phyloP scores from a whole-genome alignment of 2,113 vertebrate genomes.

The Pituophis catenifer region DNA sequence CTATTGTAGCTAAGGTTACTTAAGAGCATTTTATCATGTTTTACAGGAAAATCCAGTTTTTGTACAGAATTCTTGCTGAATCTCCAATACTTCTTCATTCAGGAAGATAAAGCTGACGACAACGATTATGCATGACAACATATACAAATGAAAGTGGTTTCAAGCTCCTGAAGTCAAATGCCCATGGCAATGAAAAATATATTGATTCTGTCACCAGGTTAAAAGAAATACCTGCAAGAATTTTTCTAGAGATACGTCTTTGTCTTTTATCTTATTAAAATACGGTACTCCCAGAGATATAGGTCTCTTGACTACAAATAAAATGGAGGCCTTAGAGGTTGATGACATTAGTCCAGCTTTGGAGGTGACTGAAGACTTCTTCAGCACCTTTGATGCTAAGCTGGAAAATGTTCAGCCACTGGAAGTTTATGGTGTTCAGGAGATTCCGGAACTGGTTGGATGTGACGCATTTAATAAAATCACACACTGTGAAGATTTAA shows the following conservation, averaged over 20 bases:
- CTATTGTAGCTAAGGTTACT: not conserved
- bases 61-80: not conserved
- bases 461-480: conserved; percentile 64
- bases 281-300: not conserved
- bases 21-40: conserved; percentile 50
- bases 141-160: not conserved
- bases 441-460: conserved; percentile 79
- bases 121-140: not conserved
- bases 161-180: not conserved
- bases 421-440: conserved; percentile 76
- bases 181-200: not conserved
- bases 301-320: conserved; percentile 18
- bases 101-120: not conserved
- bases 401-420: conserved; percentile 74
- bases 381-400: conserved; percentile 80
- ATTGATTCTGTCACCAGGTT: not conserved
- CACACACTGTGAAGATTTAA: conserved; percentile 66
- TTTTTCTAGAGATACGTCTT: not conserved
- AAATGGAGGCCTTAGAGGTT: conserved; percentile 90
- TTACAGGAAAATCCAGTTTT: conserved; percentile 53
- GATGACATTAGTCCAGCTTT: conserved; percentile 95
- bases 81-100: not conserved
- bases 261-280: conserved; percentile 17
- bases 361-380: conserved; percentile 96
- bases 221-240: conserved; percentile 17